A percentile compares a stretch with the other conserved stretches of the same genome.
Conservation (phyloP, 2,888 invertebrate species). For the Heliconius aoede region DNA sequence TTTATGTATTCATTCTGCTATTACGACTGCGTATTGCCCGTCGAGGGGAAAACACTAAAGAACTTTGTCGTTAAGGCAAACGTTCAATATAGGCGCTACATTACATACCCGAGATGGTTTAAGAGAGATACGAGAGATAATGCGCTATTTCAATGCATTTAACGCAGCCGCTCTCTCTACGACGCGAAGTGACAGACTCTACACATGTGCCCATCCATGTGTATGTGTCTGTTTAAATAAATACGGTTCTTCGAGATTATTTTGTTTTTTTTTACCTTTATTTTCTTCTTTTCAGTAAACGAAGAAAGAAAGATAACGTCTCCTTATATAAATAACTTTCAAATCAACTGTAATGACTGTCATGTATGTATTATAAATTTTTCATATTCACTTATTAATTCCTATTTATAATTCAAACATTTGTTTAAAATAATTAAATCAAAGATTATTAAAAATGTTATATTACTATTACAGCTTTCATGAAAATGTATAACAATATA, state of each 20-base stretch:
- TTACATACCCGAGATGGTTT: slow-evolving; percentile 42
- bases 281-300: background rate
- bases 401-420: too few species aligned
- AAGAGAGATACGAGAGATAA: slow-evolving; percentile 42
- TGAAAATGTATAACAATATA: background rate
- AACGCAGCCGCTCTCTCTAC: slow-evolving; percentile 31
- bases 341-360: background rate
- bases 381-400: too few species aligned
- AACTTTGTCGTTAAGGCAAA: slow-evolving; percentile 34
- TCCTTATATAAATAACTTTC: slow-evolving; percentile 1
- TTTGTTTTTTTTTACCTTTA: background rate
- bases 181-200: slow-evolving; percentile 23
- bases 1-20: background rate
- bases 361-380: too few species aligned
- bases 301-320: background rate
- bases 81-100: slow-evolving; percentile 37
- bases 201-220: slow-evolving; percentile 2
- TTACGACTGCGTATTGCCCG: background rate
- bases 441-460: background rate
- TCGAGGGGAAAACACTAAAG: slow-evolving; percentile 6
- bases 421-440: background rate
- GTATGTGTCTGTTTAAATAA: slow-evolving; percentile 5
- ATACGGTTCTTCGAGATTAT: background rate
- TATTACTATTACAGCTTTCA: background rate
- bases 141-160: slow-evolving; percentile 48